Evolutionary conservation across 2,113 vertebrate species (phyloP), one percentile per base, ranked within the genome.

Genomic region (Ictalurus furcatus): DNA sequence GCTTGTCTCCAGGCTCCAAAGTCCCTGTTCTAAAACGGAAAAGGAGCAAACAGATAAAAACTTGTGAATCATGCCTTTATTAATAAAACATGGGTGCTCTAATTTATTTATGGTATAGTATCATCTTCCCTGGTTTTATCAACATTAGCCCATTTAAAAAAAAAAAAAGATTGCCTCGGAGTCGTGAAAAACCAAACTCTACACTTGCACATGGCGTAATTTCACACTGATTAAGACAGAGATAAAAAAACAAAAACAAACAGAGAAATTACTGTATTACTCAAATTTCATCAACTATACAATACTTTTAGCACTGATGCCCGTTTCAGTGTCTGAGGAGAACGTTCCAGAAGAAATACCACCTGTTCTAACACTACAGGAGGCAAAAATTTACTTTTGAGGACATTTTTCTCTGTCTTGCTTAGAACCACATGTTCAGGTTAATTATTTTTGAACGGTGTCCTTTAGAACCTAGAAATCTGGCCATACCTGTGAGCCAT

Each of bases 1-100:
- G 96, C 94, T 98, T 98, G 94, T 99, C 98, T 0, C 98, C 98
- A 0, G 98, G 98, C 93, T 99, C 98, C 12, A 99, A 91, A 14
- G 98, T 99, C 65, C 98, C 98, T 6, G 98, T 99, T 94, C 98
- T 99, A 88, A 13, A 74, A 21, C 7, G 54, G 2, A 89, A 16
- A 84, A 6, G 30, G 44, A 78, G 54, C n/a, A 8, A 85, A 40
- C 12, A 56, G 6, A 28, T 63, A 28, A 65, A 48, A 34, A 25
- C 48, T 28, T 67, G 28, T 11, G 21, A 71, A 86, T 1, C 1
- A 61, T 86, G n/a, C 6, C 19, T 81, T 81, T 28, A 65, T 28
- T 44, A 67, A 63, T 11, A 44, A 30, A 80, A 17, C 28, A 54
- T 0, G 0, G 0, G 1, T 1, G 52, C n/a, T 59, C 8, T 13